A percentile compares a stretch with the other conserved stretches of the same genome.
phyloP scores from a whole-genome alignment of 2,797 vertebrate species.

The Micromesistius poutassou region DNA sequence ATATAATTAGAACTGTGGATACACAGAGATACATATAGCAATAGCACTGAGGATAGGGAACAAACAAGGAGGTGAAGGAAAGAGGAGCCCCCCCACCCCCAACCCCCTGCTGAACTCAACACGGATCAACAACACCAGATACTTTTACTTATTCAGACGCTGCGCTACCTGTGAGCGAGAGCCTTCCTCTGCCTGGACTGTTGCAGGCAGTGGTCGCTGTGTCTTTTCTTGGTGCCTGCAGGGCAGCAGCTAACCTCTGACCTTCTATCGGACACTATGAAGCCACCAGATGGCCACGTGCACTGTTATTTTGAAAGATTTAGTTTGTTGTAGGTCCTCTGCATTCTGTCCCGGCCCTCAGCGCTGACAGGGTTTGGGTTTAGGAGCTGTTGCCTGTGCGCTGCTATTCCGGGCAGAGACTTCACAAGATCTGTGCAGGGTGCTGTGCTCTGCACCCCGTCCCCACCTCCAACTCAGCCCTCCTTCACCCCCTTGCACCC shows the following conservation, averaged over 20 bases:
- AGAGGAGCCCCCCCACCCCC: constrained; percentile 59
- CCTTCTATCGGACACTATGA: background rate
- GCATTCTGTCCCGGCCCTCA: background rate
- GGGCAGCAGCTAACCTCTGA: background rate
- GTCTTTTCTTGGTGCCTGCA: background rate
- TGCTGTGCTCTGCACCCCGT: constrained; percentile 6
- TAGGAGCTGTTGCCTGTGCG: background rate
- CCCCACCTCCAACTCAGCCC: background rate
- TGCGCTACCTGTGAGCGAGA: constrained; percentile 65
- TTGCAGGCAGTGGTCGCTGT: constrained; percentile 53
- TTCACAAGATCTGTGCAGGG: constrained; percentile 1
- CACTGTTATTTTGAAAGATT: background rate
- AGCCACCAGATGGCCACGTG: background rate
- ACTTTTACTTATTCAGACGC: constrained; percentile 81
- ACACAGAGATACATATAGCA: constrained; percentile 26
- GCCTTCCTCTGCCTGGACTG: constrained; percentile 41
- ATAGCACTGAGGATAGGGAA: constrained; percentile 4
- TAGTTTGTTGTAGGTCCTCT: background rate
- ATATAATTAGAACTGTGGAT: constrained; percentile 6
- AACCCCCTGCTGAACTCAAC: constrained; percentile 60
- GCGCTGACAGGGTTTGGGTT: background rate
- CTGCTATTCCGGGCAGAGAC: constrained; percentile 2
- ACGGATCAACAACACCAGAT: constrained; percentile 75
- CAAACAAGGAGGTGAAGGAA: constrained; percentile 56
- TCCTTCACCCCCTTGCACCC: background rate